Base-by-base conservation (phyloP, 53 echinoderm and acorn worm genomes). In the Apostichopus leukothele region DNA sequence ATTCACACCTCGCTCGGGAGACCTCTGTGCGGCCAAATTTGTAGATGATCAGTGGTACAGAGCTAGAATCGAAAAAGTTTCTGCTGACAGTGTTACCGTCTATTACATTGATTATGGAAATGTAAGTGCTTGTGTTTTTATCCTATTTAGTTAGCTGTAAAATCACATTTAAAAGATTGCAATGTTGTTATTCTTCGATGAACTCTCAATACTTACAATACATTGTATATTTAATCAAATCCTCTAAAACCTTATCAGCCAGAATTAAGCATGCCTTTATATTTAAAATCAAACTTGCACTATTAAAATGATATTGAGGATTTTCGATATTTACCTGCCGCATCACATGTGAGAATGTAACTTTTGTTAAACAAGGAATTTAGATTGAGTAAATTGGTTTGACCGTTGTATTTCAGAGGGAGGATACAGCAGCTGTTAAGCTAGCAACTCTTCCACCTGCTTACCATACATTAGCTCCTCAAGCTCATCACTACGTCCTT, bases 91-190 rank as follows among this genome's bases (percentile, higher is more conserved):
- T 74, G 90, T 93, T 53, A 61, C 75, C 12, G 90, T 98, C 50
- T 90, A 93, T 88, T 98, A 91, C 89, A 88, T 98, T n/a, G 98
- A 98, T 74, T 98, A 92, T 91, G 98, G 98, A 81, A 98, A 98
- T 90, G 98, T 98, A 79, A 98, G 98, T 92, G 7, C 39, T 25
- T 74, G 25, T 74, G 1, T 74, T 74, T 39, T 39, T 39, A 39
- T 1, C 39, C 39, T 39, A 39, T 39, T 39, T 39, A 39, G 2
- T 39, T 2, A 39, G 39, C 39, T 39, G 39, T 39, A 39, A 39
- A 39, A 39, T 39, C 39, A 39, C 39, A 39, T 39, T 39, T 39
- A 39, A 39, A 39, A 39, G 39, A 39, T 39, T 57, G 10, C 57
- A 57, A 57, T 7, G 57, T 57, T 57, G 7, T 10, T 57, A 1